These are phyloP conservation scores for Heliothis virescens DNA, from an alignment of 1,140 invertebrate genomes.

Conservation along the genomic window DNA sequence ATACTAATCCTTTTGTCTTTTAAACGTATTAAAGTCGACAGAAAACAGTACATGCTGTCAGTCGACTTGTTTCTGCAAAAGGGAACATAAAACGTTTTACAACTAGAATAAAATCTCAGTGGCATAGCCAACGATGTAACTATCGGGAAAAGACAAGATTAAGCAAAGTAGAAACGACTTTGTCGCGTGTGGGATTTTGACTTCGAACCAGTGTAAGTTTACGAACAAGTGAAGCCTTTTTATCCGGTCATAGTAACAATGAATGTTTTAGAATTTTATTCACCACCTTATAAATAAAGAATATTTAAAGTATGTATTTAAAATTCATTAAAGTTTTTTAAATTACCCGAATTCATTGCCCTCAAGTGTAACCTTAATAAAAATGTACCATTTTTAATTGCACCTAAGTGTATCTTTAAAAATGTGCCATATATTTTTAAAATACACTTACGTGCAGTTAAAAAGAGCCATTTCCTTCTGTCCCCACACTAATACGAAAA, in stretches of 20 bases:
- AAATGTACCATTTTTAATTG: too few relatives aligned
- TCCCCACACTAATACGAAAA: background rate
- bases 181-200: constrained; percentile 25
- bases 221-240: constrained; percentile 7
- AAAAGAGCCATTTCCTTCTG: too few relatives aligned
- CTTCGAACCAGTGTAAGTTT: constrained; percentile 18
- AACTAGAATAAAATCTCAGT: constrained; percentile 18
- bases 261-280: constrained; percentile 13
- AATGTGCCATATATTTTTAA: too few relatives aligned
- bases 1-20: too few relatives aligned
- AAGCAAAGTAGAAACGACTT: constrained; percentile 31
- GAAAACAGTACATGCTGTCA: background rate
- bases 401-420: too few relatives aligned
- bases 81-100: constrained; percentile 9
- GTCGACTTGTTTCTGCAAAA: background rate
- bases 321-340: too few relatives aligned
- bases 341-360: too few relatives aligned
- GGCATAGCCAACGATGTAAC: constrained; percentile 19
- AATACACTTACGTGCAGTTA: too few relatives aligned
- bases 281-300: too few relatives aligned
- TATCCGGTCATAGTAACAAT: background rate
- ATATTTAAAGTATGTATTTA: too few relatives aligned
- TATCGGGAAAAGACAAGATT: constrained; percentile 31
- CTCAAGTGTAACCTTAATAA: too few relatives aligned
- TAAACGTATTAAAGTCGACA: background rate